These are phyloP conservation scores for Ethmia dodecea DNA, from an alignment of 2,888 invertebrate genomes.

Conservation along the genomic window DNA sequence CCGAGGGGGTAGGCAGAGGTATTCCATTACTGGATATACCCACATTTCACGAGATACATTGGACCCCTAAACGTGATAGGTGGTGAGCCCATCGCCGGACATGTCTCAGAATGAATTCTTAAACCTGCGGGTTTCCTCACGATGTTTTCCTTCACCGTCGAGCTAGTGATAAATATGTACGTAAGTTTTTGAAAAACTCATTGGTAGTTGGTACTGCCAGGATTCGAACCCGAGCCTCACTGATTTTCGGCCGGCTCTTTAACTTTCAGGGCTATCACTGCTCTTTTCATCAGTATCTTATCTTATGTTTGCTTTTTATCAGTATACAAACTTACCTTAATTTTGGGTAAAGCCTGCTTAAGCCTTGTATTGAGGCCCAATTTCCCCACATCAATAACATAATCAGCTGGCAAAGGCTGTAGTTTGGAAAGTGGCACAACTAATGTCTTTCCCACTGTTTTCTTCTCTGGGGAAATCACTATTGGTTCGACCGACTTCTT, in stretches of 20 bases:
- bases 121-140: no score
- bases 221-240: not conserved
- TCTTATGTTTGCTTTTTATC: no score
- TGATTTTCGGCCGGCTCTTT: not conserved
- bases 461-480: not conserved
- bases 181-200: not conserved
- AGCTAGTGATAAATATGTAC: not conserved
- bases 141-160: no score
- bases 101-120: no score
- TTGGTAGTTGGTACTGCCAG: not conserved
- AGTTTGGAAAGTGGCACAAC: constrained; percentile 63
- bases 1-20: no score
- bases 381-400: constrained; percentile 40
- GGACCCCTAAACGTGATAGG: no score
- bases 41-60: no score
- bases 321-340: constrained; percentile 1
- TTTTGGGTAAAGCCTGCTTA: constrained; percentile 5
- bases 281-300: not conserved
- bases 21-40: no score
- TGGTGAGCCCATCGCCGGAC: no score
- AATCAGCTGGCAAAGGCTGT: constrained; percentile 55
- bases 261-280: not conserved
- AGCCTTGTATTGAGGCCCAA: constrained; percentile 21
- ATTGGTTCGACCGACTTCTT: constrained; percentile 2
- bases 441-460: constrained; percentile 32